phyloP scores from a whole-genome alignment of 1,140 invertebrate species.

The Drosophila pachea region DNA sequence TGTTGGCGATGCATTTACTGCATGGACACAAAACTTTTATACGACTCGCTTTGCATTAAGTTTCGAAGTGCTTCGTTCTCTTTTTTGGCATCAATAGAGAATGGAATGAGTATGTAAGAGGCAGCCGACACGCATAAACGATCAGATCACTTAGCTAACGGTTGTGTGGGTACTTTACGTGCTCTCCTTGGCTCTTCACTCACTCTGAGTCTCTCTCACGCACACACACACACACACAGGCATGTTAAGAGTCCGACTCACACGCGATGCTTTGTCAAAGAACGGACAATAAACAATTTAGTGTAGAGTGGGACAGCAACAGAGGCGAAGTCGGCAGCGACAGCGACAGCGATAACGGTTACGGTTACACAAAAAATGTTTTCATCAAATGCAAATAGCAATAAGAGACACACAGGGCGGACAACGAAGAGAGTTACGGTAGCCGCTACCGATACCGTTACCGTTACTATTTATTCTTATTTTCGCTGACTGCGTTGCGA shows the following conservation, averaged over 20 bases:
- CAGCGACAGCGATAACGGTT: no score
- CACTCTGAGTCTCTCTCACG: neutral
- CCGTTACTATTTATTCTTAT: slow-evolving; percentile 20
- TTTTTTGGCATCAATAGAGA: slow-evolving; percentile 28
- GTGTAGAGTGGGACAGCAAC: neutral
- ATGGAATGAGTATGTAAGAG: slow-evolving; percentile 16
- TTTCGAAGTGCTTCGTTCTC: slow-evolving; percentile 18
- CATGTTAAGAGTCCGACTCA: neutral
- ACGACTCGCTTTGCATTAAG: slow-evolving; percentile 1
- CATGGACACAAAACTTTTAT: slow-evolving; percentile 41
- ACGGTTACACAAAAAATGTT: slow-evolving; percentile 1
- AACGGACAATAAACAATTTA: slow-evolving; percentile 18
- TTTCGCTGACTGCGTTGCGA: slow-evolving; percentile 27
- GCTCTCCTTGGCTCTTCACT: neutral
- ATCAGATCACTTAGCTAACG: slow-evolving; percentile 40
- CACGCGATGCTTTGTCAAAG: slow-evolving; percentile 1
- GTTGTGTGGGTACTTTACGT: slow-evolving; percentile 10
- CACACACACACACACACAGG: neutral
- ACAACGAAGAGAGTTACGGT: slow-evolving; percentile 12
- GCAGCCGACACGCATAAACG: slow-evolving; percentile 36
- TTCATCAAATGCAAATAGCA: slow-evolving; percentile 17
- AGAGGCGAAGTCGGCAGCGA: neutral
- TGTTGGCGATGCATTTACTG: slow-evolving; percentile 28
- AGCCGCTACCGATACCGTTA: slow-evolving; percentile 17
- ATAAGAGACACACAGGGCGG: slow-evolving; percentile 12